Conservation (phyloP, 1,140 invertebrate species). For the Lasaia peninsularis region DNA sequence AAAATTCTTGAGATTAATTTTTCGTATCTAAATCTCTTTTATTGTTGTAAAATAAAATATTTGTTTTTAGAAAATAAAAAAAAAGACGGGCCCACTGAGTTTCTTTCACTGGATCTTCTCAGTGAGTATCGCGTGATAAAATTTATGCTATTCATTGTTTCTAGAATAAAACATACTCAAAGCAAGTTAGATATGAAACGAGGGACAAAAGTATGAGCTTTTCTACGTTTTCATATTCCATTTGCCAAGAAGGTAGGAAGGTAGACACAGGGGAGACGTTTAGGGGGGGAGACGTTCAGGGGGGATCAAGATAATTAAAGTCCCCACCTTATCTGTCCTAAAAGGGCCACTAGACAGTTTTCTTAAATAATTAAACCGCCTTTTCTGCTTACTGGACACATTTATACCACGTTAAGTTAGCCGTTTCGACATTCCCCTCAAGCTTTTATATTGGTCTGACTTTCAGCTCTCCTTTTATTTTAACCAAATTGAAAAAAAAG, state of each 20-base stretch:
- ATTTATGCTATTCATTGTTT: no score
- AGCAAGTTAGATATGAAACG: neutral
- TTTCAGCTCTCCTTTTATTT: no score
- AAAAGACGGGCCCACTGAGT: no score
- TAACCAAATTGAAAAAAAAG: no score
- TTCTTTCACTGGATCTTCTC: no score
- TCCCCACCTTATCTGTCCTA: conserved; percentile 26
- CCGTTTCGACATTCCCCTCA: neutral
- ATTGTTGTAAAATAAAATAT: no score
- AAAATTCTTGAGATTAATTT: no score
- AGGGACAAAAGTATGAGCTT: conserved; percentile 8
- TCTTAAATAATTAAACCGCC: conserved; percentile 18
- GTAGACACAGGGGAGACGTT: conserved; percentile 38
- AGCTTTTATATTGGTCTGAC: neutral
- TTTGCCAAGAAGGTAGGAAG: conserved; percentile 23
- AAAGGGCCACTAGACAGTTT: conserved; percentile 6
- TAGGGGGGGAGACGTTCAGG: no score
- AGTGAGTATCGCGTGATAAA: no score
- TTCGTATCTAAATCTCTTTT: no score
- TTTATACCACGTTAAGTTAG: neutral
- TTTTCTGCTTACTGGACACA: neutral
- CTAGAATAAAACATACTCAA: neutral
- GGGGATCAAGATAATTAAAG: conserved; percentile 42
- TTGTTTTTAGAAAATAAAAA: no score
- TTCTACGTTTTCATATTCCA: conserved; percentile 18